A percentile compares a stretch with the other conserved stretches of the same genome.
Evolutionary conservation across 2,797 vertebrate species (phyloP).

Genomic region (Nannoperca australis): DNA sequence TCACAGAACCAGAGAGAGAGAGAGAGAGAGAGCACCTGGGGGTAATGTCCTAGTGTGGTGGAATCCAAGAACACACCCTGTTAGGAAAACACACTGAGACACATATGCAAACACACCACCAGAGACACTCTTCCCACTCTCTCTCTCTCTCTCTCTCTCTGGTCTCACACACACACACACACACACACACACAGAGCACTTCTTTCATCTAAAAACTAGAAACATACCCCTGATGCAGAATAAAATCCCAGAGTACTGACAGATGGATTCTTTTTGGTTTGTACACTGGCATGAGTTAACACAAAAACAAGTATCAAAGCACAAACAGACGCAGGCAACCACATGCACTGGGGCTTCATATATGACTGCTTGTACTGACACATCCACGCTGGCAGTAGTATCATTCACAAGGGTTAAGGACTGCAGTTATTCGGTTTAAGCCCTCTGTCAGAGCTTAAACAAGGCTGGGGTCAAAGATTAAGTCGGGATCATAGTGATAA

Average conservation of each 20-base stretch:
- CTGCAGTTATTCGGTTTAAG: constrained; percentile 50
- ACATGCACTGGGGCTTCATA: constrained; percentile 65
- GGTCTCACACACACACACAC: no score
- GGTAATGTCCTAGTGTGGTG: constrained; percentile 85
- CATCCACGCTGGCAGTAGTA: constrained; percentile 68
- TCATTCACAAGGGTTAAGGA: constrained; percentile 64
- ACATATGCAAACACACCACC: constrained; percentile 73
- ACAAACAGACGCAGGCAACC: constrained; percentile 68
- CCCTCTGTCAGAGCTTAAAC: constrained; percentile 45
- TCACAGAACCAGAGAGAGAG: constrained; percentile 63
- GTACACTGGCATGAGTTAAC: constrained; percentile 73
- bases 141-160: constrained; percentile 26
- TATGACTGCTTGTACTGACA: constrained; percentile 68
- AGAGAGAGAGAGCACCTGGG: constrained; percentile 78
- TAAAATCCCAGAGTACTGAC: constrained; percentile 71
- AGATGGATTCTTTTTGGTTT: constrained; percentile 72
- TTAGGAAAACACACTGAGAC: constrained; percentile 82
- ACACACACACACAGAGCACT: constrained; percentile 44
- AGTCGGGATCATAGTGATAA: constrained; percentile 65
- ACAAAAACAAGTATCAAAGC: constrained; percentile 76
- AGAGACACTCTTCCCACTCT: constrained; percentile 59
- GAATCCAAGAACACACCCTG: constrained; percentile 87
- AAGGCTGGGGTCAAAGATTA: constrained; percentile 70
- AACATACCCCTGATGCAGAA: constrained; percentile 72
- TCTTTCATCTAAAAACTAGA: constrained; percentile 82